Conservation (phyloP, 2,113 vertebrate species). For the Chaetorhynchus papuensis region DNA sequence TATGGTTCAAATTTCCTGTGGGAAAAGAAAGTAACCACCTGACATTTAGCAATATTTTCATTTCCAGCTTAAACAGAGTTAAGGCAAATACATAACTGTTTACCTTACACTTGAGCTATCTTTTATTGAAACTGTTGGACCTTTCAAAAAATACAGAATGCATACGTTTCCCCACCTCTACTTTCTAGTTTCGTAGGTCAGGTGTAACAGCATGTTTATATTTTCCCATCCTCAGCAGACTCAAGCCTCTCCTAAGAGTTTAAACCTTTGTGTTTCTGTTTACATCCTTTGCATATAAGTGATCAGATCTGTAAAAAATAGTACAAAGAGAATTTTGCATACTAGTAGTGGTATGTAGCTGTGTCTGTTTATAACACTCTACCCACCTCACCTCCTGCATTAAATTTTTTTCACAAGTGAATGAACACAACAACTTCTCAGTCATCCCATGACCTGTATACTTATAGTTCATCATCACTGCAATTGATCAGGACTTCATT, state of each 20-base stretch:
- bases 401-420: not conserved
- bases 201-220: not conserved
- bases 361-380: not conserved
- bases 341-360: fast-evolving
- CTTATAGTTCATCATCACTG: not conserved
- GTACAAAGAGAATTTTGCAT: not conserved
- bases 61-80: not conserved
- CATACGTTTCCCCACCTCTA: fast-evolving
- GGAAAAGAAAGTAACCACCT: not conserved
- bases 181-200: not conserved
- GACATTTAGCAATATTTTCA: not conserved
- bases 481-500: not conserved
- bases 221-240: not conserved
- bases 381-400: not conserved
- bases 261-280: not conserved
- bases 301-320: not conserved
- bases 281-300: not conserved
- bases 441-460: not conserved
- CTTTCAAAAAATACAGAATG: not conserved
- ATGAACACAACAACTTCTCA: not conserved
- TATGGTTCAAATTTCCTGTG: not conserved
- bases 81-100: not conserved
- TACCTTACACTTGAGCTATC: not conserved
- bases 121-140: not conserved
- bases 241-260: not conserved